A percentile compares a stretch with the other conserved stretches of the same genome.
Evolutionary conservation across 2,113 vertebrate species (phyloP).

Genomic region (Sphaerodactylus townsendi): DNA sequence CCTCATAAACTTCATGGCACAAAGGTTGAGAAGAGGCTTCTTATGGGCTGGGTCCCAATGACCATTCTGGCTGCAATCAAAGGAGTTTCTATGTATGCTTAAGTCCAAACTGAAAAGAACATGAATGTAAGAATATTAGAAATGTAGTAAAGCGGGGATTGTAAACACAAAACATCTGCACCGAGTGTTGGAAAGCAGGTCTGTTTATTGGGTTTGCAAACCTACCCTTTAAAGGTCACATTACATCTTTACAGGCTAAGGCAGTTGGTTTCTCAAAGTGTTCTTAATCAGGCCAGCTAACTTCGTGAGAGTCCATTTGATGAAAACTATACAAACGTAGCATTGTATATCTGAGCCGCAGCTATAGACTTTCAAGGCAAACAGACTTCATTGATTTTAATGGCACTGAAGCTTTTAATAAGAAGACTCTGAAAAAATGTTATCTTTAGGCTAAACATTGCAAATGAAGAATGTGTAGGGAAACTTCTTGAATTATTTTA

Average conservation of each 20-base stretch:
- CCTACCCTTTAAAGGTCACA: conserved; percentile 55
- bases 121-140: conserved; percentile 24
- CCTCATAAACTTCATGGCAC: not conserved
- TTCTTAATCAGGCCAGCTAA: conserved; percentile 61
- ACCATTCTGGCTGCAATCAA: not conserved
- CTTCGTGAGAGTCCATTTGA: conserved; percentile 43
- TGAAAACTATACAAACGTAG: conserved; percentile 61
- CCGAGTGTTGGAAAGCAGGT: conserved; percentile 30
- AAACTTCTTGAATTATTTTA: conserved; percentile 42
- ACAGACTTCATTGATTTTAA: conserved; percentile 58
- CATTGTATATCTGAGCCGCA: conserved; percentile 59
- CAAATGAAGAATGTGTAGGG: conserved; percentile 58
- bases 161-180: conserved; percentile 44
- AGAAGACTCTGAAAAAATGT: conserved; percentile 50
- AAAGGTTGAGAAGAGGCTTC: not conserved
- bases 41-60: not conserved
- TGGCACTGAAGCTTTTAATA: conserved; percentile 43
- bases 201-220: conserved; percentile 70
- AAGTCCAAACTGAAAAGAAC: conserved; percentile 29
- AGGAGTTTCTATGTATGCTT: not conserved
- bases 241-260: conserved; percentile 58
- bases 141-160: conserved; percentile 44
- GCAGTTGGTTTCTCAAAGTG: conserved; percentile 60
- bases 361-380: conserved; percentile 51
- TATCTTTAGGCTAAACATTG: conserved; percentile 52